Base-by-base conservation (phyloP, 2,113 vertebrate genomes). In the Chlamydotis undulata region DNA sequence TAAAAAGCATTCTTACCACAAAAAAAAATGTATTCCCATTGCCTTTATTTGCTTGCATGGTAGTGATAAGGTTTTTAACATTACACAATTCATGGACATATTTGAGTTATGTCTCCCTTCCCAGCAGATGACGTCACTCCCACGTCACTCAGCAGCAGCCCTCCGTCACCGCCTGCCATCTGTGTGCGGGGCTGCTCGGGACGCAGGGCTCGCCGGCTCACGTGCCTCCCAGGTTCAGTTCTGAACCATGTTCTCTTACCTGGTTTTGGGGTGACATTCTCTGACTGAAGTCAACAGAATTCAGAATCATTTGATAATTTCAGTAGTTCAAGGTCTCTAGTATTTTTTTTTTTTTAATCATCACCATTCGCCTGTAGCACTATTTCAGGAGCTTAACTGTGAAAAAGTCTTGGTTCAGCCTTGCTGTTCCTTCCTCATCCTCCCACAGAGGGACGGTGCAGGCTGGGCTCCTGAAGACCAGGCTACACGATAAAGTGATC, bases 81-180 rank as follows among this genome's bases (percentile, higher is more conserved):
- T 19, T 6, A 10, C 22, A 5, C 19, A 31, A 2, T 55, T 52
- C 2, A 2, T 10, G 25, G 69, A 19, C 6, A n/a, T n/a, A 19
- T 80, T 35, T 49, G 83, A 82, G 50, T 90, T 53, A 8, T 7
- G 18, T n/a, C 18, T 95, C 39, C 49, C 41, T 71, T 84, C n/a
- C 65, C 77, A 50, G 3, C 0, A 0, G 37, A 16, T 86, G 88
- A 70, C 47, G 31, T 83, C 59, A 14, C 39, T 86, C 33, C 4
- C 2, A 0, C 3, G 12, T 57, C 18, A 12, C 41, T 6, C 1
- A 33, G 1, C 16, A 33, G 55, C 4, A 31, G 50, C 18, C 28
- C 25, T 56, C 37, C 60, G 41, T 47, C 45, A 41, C 2, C 21
- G 50, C 6, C 21, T 23, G 6, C 45, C 35, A 2, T 25, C 16